These are phyloP conservation scores for Conus betulinus DNA, from an alignment of 1,140 invertebrate genomes.

Conservation along the genomic window DNA sequence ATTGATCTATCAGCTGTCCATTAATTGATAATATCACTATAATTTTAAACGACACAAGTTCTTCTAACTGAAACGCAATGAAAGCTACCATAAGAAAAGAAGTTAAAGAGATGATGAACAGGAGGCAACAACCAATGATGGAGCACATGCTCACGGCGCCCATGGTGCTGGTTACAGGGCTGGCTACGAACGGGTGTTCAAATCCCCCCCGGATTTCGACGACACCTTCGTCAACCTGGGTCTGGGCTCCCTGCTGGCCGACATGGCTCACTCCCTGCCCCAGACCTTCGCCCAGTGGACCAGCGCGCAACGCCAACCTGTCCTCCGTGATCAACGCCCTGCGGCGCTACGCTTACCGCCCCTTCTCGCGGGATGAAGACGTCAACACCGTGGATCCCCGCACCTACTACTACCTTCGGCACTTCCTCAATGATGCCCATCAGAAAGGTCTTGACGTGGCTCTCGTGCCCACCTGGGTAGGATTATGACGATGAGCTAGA, in stretches of 20 bases:
- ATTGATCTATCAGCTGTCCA: too few relatives aligned
- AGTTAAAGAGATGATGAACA: too few relatives aligned
- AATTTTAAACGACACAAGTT: too few relatives aligned
- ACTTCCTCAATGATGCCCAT: constrained; percentile 57
- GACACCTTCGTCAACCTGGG: constrained; percentile 72
- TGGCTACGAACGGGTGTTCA: constrained; percentile 55
- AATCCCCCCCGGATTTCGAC: constrained; percentile 72
- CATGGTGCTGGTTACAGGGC: constrained; percentile 39
- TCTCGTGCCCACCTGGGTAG: constrained; percentile 68
- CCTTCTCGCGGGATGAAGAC: constrained; percentile 55
- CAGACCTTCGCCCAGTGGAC: constrained; percentile 52
- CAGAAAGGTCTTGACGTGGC: constrained; percentile 53
- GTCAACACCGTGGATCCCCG: constrained; percentile 67
- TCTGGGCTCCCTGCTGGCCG: constrained; percentile 57
- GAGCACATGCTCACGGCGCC: neutral
- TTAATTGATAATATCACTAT: too few relatives aligned
- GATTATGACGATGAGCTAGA: neutral
- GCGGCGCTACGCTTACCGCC: constrained; percentile 67
- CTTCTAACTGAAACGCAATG: too few relatives aligned
- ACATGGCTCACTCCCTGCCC: constrained; percentile 47
- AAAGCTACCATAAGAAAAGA: too few relatives aligned
- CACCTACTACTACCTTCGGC: constrained; percentile 63
- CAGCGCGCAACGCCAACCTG: constrained; percentile 59
- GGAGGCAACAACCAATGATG: neutral
- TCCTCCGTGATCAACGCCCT: constrained; percentile 58